These are phyloP conservation scores for Drosophila birchii DNA, from an alignment of 2,888 invertebrate genomes.

Conservation along the genomic window DNA sequence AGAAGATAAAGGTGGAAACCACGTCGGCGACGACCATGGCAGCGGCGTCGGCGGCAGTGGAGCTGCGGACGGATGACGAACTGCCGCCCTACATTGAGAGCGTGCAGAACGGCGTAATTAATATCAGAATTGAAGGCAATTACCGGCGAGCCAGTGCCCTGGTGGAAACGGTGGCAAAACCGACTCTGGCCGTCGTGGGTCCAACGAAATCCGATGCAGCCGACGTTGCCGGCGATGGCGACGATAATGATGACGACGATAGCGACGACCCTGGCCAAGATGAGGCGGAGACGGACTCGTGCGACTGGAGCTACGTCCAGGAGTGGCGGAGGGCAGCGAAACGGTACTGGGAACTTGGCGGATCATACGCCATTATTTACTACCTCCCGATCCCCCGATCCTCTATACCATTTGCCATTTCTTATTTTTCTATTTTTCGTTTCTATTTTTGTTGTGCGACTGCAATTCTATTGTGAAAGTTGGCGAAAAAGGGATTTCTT, in stretches of 20 bases:
- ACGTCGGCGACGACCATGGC: slow-evolving; percentile 10
- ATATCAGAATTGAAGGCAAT: slow-evolving; percentile 88
- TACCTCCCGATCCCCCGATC: slow-evolving; percentile 1
- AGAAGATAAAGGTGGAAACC: slow-evolving; percentile 24
- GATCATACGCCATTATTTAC: slow-evolving; percentile 51
- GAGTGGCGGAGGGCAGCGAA: slow-evolving; percentile 86
- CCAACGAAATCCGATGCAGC: slow-evolving; percentile 70
- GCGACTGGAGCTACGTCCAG: slow-evolving; percentile 91
- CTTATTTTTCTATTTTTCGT: slow-evolving; percentile 40
- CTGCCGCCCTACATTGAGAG: slow-evolving; percentile 85
- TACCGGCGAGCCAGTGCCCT: slow-evolving; percentile 87
- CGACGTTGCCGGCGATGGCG: slow-evolving; percentile 37
- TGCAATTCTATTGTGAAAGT: slow-evolving; percentile 66
- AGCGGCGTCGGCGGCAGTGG: slow-evolving; percentile 14
- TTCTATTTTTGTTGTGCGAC: slow-evolving; percentile 34
- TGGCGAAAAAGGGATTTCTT: slow-evolving; percentile 56
- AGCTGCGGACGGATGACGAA: slow-evolving; percentile 80
- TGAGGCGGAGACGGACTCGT: slow-evolving; percentile 84
- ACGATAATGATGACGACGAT: slow-evolving; percentile 42
- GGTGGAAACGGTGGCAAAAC: slow-evolving; percentile 85
- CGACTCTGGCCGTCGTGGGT: slow-evolving; percentile 78
- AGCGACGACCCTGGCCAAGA: slow-evolving; percentile 83
- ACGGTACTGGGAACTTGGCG: slow-evolving; percentile 71
- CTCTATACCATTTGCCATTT: slow-evolving; percentile 32
- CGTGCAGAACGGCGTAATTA: slow-evolving; percentile 86